These are phyloP conservation scores for Drosophila bocqueti DNA, from an alignment of 1,140 invertebrate species.

Conservation along the genomic window DNA sequence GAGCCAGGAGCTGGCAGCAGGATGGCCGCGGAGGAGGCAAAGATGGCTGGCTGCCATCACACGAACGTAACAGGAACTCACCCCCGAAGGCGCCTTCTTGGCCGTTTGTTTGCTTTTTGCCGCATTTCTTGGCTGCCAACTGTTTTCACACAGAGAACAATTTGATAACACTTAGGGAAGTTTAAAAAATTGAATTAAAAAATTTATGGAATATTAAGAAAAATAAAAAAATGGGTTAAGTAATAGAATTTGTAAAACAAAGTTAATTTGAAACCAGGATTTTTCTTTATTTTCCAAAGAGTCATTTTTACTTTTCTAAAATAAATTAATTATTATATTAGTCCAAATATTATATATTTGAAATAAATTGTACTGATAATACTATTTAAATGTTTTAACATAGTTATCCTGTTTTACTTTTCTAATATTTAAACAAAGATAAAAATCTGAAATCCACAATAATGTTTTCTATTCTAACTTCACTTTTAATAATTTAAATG, in stretches of 20 bases:
- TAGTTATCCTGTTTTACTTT: too few species aligned
- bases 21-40: constrained; percentile 36
- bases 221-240: too few species aligned
- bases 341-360: too few species aligned
- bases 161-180: accelerated
- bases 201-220: neutral
- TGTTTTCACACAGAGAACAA: constrained; percentile 42
- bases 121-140: constrained; percentile 77
- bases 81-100: constrained; percentile 47
- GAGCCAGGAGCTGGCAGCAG: constrained; percentile 42
- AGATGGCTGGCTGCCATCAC: constrained; percentile 68
- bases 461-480: neutral
- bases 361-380: too few species aligned
- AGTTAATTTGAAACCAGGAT: too few species aligned
- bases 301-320: too few species aligned
- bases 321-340: too few species aligned
- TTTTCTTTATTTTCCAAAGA: too few species aligned
- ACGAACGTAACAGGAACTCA: constrained; percentile 40
- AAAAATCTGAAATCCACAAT: neutral
- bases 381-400: too few species aligned
- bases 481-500: neutral
- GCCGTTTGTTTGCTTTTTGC: constrained; percentile 78
- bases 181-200: too few species aligned
- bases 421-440: too few species aligned
- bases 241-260: too few species aligned